Conservation (phyloP, 1,140 invertebrate genomes). For the Achroia grisella region DNA sequence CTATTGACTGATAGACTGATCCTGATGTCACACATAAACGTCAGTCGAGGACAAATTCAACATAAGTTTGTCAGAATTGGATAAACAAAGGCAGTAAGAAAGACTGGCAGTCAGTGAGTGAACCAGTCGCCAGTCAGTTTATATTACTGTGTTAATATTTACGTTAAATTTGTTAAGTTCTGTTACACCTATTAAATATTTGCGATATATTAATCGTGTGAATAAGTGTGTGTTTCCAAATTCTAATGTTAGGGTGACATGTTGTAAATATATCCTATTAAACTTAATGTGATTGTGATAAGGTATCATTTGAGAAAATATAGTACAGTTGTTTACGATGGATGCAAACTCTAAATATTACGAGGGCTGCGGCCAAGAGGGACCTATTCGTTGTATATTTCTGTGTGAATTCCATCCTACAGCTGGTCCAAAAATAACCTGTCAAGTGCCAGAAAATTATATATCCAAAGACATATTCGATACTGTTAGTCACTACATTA, state of each 20-base stretch:
- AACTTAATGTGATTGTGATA: conserved; percentile 7
- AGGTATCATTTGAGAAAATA: conserved; percentile 6
- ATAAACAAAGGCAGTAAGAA: too few species aligned
- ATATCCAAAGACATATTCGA: conserved; percentile 94
- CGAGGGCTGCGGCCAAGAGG: conserved; percentile 77
- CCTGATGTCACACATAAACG: too few species aligned
- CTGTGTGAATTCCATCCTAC: conserved; percentile 90
- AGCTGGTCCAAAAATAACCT: conserved; percentile 86
- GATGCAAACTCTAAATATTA: conserved; percentile 64
- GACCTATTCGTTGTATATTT: conserved; percentile 85
- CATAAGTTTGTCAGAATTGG: too few species aligned
- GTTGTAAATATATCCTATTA: background rate
- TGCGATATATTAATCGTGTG: conserved; percentile 20
- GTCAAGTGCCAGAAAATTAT: conserved; percentile 88
- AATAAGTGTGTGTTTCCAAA: background rate
- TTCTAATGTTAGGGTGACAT: background rate
- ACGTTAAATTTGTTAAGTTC: too few species aligned
- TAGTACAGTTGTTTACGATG: conserved; percentile 34
- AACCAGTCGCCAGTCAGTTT: too few species aligned
- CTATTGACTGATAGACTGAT: too few species aligned
- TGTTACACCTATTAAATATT: conserved; percentile 7
- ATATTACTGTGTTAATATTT: too few species aligned
- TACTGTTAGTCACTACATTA: conserved; percentile 92
- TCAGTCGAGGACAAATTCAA: too few species aligned
- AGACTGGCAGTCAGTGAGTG: too few species aligned